Percentiles rank a stretch among this genome's conserved stretches.
These are phyloP conservation scores for Portevinia maculata DNA, from an alignment of 2,888 invertebrate species.

Conservation along the genomic window DNA sequence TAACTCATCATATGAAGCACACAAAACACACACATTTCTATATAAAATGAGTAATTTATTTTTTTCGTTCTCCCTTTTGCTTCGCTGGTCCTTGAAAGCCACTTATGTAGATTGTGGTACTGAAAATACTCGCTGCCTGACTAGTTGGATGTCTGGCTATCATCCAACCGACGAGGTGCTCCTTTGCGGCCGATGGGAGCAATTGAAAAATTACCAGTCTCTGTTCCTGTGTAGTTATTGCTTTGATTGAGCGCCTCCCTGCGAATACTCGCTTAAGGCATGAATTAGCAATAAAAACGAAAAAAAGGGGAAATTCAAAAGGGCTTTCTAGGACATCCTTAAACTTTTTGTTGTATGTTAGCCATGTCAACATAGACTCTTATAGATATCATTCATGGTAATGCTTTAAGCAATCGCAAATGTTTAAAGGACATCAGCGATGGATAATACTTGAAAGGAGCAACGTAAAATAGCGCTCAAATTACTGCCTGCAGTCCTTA, in stretches of 20 bases:
- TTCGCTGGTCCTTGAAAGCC: constrained; percentile 64
- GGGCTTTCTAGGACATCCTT: constrained; percentile 53
- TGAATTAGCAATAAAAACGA: constrained; percentile 59
- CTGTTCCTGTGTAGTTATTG: constrained; percentile 51
- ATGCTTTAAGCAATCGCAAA: constrained; percentile 48
- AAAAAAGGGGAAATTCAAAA: constrained; percentile 58
- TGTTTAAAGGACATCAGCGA: constrained; percentile 46
- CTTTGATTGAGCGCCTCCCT: constrained; percentile 57
- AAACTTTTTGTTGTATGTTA: constrained; percentile 43
- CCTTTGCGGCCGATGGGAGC: constrained; percentile 62
- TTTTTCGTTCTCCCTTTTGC: constrained; percentile 40
- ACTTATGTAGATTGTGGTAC: constrained; percentile 70
- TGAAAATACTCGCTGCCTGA: constrained; percentile 39
- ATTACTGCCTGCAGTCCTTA: constrained; percentile 57
- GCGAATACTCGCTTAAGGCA: constrained; percentile 30
- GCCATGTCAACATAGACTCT: constrained; percentile 61
- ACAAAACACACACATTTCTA: constrained; percentile 34
- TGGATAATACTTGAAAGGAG: constrained; percentile 53
- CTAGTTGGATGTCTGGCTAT: constrained; percentile 40
- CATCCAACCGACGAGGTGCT: constrained; percentile 44
- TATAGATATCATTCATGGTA: constrained; percentile 15
- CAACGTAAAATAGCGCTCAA: constrained; percentile 57
- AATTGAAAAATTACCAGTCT: constrained; percentile 70
- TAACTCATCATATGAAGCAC: constrained; percentile 59
- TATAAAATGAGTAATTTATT: constrained; percentile 55